Evolutionary conservation across 2,888 invertebrate species (phyloP), one percentile per base, ranked within the genome.

Genomic region (Lordiphosa fenestrarum): DNA sequence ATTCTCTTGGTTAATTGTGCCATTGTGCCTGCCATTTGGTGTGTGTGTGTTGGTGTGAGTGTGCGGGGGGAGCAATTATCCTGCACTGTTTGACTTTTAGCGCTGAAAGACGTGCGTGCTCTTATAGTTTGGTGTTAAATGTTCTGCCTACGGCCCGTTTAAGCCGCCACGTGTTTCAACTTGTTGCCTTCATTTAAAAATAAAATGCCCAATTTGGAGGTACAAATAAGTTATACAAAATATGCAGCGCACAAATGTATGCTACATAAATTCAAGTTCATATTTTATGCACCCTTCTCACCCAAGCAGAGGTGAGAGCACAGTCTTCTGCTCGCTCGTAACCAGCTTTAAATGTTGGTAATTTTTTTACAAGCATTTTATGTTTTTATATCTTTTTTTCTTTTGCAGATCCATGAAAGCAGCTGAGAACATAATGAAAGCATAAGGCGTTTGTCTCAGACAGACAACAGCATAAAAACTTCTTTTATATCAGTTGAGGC

Each of bases 261-360:
- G 75, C 69, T 52, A 50, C 62, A 76, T 70, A 67, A 52, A 71
- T 71, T 59, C 38, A 53, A 69, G 51, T 66, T 58, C 56, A 74
- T 71, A 63, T 61, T 67, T 77, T 74, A 76, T 76, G 75, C 75
- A 62, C 42, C 50, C 41, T 37, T 6, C 53, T 44, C 52, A 25
- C 6, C 30, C 38, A 46, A 48, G 39, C 7, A 12, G 7, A 51
- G 47, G 64, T 72, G 46, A 39, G 53, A 62, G 35, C 69, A 66
- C 63, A 66, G 41, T 39, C 44, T 46, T 47, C 12, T 36, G 40
- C 25, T 53, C 47, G 10, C 44, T 65, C 53, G 44, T 53, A 51
- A 60, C 63, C 64, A 75, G 69, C 67, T 83, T 77, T 61, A 80
- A 77, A 75, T 77, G 66, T 69, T 71, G 72, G 57, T 59, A 66